Percentiles rank a stretch among this genome's conserved stretches.
phyloP scores from a whole-genome alignment of 2,888 invertebrate species.

The Polyommatus iphigenia region DNA sequence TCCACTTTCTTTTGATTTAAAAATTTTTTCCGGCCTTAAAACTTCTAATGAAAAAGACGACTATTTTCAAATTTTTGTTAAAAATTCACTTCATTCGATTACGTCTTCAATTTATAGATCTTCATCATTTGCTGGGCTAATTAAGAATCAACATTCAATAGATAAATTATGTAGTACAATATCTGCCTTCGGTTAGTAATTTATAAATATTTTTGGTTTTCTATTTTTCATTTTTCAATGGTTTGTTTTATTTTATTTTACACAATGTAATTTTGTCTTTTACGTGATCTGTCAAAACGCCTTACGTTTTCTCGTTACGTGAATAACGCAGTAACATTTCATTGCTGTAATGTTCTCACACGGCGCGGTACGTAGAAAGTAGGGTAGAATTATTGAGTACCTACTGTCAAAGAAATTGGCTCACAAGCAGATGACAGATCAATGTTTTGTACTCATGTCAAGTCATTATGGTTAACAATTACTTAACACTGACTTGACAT shows the following conservation, averaged over 20 bases:
- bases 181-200: neutral
- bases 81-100: neutral
- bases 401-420: no score
- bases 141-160: no score
- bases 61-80: neutral
- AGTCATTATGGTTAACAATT: no score
- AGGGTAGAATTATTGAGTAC: neutral
- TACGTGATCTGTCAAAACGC: neutral
- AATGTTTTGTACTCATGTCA: no score
- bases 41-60: no score
- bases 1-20: no score
- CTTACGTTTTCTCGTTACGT: slow-evolving; percentile 4
- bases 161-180: no score
- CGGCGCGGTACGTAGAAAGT: neutral
- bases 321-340: neutral
- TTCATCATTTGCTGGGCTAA: no score
- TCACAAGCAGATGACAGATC: no score
- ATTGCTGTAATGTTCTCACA: neutral
- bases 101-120: neutral
- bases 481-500: no score
- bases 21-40: no score
- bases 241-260: neutral
- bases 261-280: neutral
- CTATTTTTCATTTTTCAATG: neutral
- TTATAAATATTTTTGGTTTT: neutral